Evolutionary conservation across 2,113 vertebrate genomes (phyloP), one percentile per base, ranked within the genome.

Genomic region (Dipodomys stephensi): DNA sequence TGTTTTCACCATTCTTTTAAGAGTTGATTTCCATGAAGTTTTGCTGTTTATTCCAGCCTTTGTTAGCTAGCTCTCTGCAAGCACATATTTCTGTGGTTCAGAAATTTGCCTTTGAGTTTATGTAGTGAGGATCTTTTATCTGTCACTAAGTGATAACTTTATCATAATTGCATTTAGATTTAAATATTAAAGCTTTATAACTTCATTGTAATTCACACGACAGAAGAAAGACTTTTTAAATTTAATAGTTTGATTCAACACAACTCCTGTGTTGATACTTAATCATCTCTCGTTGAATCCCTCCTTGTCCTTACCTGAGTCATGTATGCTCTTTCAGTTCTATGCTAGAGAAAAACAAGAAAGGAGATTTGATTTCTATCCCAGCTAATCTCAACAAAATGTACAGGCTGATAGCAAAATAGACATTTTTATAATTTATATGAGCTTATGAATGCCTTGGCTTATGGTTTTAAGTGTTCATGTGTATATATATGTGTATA

Each of bases 81-180:
- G 19, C 57, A 95, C 39, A 77, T 60, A 83, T 77, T 94, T 90
- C 62, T 67, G 23, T 81, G 68, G 71, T 83, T 92, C n/a, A 32
- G 83, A 83, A 88, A 84, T 95, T 89, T 87, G 62, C 64, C 80
- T 96, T 93, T 94, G 81, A 93, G 32, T 81, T 91, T 69, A 81
- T 83, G 18, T 78, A 80, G 35, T 78, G 78, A 89, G 46, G 30
- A 81, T 69, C 15, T 72, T 93, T 94, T 53, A 91, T 90, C 92
- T 94, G 65, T 80, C 64, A 84, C 64, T 73, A 8, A 74, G 49
- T 39, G 18, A 10, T 88, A 77, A 35, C 16, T 83, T 93, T 88
- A 90, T 27, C 79, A 88, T 91, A 93, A 96, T 81, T 94, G 67
- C n/a, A 77, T 95, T 96, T 90, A 83, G 79, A 94, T 91, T 84